phyloP scores from a whole-genome alignment of 2,888 invertebrate genomes.

The Petrolisthes cinctipes region DNA sequence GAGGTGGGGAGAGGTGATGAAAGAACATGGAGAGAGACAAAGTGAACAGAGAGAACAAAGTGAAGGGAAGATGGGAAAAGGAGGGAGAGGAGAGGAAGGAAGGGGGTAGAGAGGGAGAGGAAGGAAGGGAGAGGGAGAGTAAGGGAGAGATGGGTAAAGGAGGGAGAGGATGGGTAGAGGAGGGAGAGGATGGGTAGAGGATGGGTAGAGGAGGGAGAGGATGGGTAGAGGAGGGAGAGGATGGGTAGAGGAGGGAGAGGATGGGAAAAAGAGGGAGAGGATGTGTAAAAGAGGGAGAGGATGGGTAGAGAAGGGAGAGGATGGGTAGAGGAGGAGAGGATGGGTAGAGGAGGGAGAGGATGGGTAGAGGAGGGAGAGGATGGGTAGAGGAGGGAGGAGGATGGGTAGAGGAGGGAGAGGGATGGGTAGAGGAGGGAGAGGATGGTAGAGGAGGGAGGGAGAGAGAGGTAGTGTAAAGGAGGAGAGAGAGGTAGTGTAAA shows the following conservation, averaged over 20 bases:
- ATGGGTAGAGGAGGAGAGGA: neutral
- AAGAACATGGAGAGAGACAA: too few relatives aligned
- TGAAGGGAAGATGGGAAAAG: too few relatives aligned
- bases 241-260: neutral
- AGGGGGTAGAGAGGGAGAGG: too few relatives aligned
- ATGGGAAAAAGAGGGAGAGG: neutral
- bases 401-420: neutral
- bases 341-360: neutral
- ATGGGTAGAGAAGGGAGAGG: neutral
- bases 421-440: neutral
- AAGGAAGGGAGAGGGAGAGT: neutral
- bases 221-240: neutral
- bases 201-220: neutral
- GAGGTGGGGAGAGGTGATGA: too few relatives aligned
- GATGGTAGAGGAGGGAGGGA: too few relatives aligned
- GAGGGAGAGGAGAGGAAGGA: too few relatives aligned
- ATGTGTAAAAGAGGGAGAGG: neutral
- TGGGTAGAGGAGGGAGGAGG: too few relatives aligned
- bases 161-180: neutral
- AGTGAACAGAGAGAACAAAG: too few relatives aligned
- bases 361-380: neutral
- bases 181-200: neutral
- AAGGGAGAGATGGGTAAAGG: neutral
- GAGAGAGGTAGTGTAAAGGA: neutral
- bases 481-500: neutral